These are phyloP conservation scores for Kryptolebias marmoratus DNA, from an alignment of 2,113 vertebrate species.

Conservation along the genomic window DNA sequence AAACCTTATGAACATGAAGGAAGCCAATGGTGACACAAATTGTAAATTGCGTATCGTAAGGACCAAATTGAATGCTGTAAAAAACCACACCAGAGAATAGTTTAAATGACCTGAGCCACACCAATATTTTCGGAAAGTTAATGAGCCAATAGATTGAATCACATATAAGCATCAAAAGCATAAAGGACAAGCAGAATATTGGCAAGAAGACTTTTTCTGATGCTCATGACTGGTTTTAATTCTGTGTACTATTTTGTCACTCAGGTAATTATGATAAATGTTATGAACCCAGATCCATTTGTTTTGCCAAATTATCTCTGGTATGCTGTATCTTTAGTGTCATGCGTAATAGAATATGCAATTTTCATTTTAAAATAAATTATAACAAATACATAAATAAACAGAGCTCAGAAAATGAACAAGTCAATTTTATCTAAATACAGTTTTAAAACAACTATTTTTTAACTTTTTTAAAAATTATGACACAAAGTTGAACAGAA, in stretches of 20 bases:
- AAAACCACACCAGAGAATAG: conserved; percentile 43
- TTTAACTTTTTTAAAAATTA: too few species aligned
- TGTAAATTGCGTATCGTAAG: conserved; percentile 43
- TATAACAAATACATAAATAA: too few species aligned
- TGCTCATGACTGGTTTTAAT: conserved; percentile 47
- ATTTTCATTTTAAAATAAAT: too few species aligned
- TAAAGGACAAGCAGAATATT: conserved; percentile 53
- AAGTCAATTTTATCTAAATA: too few species aligned
- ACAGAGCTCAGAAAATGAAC: too few species aligned
- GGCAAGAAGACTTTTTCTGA: conserved; percentile 25
- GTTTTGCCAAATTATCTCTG: neutral
- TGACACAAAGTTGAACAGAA: too few species aligned
- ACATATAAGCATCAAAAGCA: conserved; percentile 25
- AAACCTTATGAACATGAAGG: too few species aligned
- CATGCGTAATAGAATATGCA: neutral
- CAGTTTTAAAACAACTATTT: too few species aligned
- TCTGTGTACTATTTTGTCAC: conserved; percentile 19
- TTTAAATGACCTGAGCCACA: conserved; percentile 39
- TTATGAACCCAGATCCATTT: neutral
- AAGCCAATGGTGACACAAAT: neutral
- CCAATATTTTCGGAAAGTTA: conserved; percentile 65
- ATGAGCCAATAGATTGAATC: conserved; percentile 59
- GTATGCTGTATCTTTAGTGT: neutral
- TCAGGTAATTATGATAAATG: conserved; percentile 31
- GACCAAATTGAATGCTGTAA: conserved; percentile 37